Evolutionary conservation across 1,140 invertebrate species (phyloP), one percentile per base, ranked within the genome.

Genomic region (Brachionus asplanchnoidis): DNA sequence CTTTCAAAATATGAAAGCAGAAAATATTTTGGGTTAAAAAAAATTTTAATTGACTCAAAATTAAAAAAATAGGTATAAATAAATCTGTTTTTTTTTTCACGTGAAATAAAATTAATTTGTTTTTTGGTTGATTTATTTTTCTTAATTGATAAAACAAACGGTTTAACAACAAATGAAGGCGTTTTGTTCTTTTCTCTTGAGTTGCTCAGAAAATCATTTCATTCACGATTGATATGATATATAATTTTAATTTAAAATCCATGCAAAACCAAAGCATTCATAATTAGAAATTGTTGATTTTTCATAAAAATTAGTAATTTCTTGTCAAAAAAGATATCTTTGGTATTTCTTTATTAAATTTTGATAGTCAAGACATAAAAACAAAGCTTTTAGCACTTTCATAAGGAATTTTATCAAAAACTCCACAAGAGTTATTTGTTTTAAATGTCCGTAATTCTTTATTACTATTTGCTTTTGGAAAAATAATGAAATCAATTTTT

Each of bases 241-340:
- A 60, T 60, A 20, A n/a, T 20, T 23, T 60, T 4, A 23, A 60
- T 60, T 53, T 26, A 60, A 17, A 23, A 60, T 60, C 20, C 8
- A 60, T 20, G 17, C 44, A 46, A 60, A 20, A 3, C 20, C n/a
- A 20, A 20, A 60, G 20, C 9, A 20, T 20, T 53, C 9, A 20
- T 60, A 60, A 60, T 60, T 60, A 60, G 20, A 60, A 60, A 60
- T 60, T 60, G 53, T 60, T 60, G n/a, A 60, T 60, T 60, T 60
- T 60, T 26, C 46, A 53, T 17, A n/a, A 53, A 53, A 14, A 53
- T 53, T n/a, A 53, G 46, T 53, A 53, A 26, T 20, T 60, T 60
- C 17, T 60, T 60, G 53, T 60, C 53, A 60, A 60, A 60, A 60
- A 23, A 60, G 53, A 60, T 60, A 60, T 60, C 53, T 60, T 60